These are phyloP conservation scores for Chauna torquata DNA, from an alignment of 2,113 vertebrate species.

Conservation along the genomic window DNA sequence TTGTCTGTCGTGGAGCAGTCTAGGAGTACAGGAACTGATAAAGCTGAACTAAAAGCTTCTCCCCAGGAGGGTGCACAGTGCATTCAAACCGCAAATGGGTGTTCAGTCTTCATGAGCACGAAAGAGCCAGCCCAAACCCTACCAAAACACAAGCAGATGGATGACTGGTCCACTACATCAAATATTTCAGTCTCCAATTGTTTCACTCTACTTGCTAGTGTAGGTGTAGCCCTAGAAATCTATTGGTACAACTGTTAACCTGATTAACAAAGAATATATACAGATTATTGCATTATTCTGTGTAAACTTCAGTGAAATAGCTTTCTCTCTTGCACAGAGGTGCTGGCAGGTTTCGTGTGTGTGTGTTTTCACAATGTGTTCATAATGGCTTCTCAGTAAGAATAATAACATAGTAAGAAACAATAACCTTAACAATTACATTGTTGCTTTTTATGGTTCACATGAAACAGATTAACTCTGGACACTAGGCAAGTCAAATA, in stretches of 20 bases:
- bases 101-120: background rate
- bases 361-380: background rate
- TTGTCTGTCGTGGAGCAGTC: fast-evolving
- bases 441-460: background rate
- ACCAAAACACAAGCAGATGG: background rate
- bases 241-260: background rate
- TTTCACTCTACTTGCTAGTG: background rate
- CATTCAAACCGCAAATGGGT: background rate
- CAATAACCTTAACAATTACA: background rate
- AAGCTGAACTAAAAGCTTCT: background rate
- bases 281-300: background rate
- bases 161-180: background rate
- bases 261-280: background rate
- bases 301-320: background rate
- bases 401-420: background rate
- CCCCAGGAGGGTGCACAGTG: background rate
- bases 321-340: background rate
- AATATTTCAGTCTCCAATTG: background rate
- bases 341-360: background rate
- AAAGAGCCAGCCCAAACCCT: background rate
- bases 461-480: background rate
- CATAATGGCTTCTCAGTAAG: background rate
- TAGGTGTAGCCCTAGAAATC: background rate
- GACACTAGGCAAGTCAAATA: background rate
- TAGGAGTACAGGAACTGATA: background rate